Conservation (phyloP, 2,113 vertebrate species). For the Saccopteryx bilineata region DNA sequence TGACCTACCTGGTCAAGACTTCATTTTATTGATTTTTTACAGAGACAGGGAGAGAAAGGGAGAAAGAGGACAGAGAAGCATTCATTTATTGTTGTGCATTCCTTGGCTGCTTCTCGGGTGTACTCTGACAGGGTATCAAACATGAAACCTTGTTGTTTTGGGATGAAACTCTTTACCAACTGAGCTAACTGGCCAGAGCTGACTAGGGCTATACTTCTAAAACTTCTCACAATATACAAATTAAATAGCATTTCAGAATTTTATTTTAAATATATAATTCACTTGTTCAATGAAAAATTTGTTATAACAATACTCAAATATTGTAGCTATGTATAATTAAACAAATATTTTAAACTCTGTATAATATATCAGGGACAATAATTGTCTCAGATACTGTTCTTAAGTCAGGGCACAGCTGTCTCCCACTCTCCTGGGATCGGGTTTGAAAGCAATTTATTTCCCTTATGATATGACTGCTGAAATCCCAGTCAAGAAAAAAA, state of each 20-base stretch:
- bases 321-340: not conserved
- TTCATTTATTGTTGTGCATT: too few relatives aligned
- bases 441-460: not conserved
- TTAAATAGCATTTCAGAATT: slow-evolving; percentile 15
- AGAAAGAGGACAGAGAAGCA: too few relatives aligned
- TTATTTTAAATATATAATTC: not conserved
- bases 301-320: not conserved
- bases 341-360: not conserved
- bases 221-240: not conserved
- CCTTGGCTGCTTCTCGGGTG: too few relatives aligned
- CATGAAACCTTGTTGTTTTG: too few relatives aligned
- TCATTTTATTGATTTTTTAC: too few relatives aligned
- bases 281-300: slow-evolving; percentile 6
- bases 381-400: not conserved
- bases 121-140: too few relatives aligned
- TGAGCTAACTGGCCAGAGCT: too few relatives aligned
- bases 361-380: not conserved
- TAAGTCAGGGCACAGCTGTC: not conserved
- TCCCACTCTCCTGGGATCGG: not conserved
- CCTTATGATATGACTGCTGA: not conserved
- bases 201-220: not conserved
- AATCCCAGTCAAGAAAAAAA: not conserved
- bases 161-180: too few relatives aligned
- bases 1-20: too few relatives aligned
- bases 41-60: too few relatives aligned